Percentiles rank a stretch among this genome's conserved stretches.
These are phyloP conservation scores for Echinometra lucunter DNA, from an alignment of 53 echinoderm and acorn worm genomes.

Conservation along the genomic window DNA sequence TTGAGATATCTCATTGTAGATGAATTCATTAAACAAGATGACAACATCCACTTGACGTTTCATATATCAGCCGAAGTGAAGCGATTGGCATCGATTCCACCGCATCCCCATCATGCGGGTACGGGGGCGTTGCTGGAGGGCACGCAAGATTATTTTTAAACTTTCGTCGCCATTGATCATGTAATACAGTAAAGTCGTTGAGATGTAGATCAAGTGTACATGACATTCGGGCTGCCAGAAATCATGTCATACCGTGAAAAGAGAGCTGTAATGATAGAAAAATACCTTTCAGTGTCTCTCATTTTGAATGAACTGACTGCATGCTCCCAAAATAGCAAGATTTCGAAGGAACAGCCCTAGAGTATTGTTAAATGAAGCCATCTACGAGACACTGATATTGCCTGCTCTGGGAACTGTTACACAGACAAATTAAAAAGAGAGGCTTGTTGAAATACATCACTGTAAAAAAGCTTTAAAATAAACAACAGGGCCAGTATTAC, in stretches of 20 bases:
- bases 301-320: neutral
- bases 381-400: neutral
- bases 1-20: neutral
- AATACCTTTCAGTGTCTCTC: neutral
- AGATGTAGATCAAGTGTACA: constrained; percentile 55
- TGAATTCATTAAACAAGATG: constrained; percentile 6
- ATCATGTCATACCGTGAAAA: neutral
- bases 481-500: too few species aligned
- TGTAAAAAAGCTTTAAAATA: too few species aligned
- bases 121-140: neutral
- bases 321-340: neutral
- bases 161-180: neutral
- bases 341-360: neutral
- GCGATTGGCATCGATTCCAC: constrained; percentile 35
- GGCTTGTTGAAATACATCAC: too few species aligned
- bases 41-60: neutral
- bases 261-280: neutral
- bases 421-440: neutral
- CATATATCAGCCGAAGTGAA: constrained; percentile 6
- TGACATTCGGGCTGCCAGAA: constrained; percentile 43
- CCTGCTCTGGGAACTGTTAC: neutral
- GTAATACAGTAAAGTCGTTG: neutral
- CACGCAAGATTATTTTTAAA: constrained; percentile 4
- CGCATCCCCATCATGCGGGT: neutral
- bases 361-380: neutral